Percentiles rank a stretch among this genome's conserved stretches.
phyloP scores from a whole-genome alignment of 2,888 invertebrate genomes.

The Zygaena filipendulae region DNA sequence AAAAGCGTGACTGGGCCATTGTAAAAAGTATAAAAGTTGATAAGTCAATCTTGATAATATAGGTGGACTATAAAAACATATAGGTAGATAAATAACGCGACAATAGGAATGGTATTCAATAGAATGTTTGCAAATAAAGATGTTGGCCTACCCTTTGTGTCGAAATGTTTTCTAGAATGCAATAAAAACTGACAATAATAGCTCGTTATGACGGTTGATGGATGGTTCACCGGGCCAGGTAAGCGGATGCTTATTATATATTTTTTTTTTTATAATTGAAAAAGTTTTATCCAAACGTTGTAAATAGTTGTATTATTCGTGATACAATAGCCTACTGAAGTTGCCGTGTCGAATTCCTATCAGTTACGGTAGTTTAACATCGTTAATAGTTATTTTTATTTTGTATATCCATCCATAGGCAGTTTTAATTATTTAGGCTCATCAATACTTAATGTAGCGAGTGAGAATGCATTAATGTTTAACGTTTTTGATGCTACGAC shows the following conservation, averaged over 20 bases:
- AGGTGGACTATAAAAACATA: slow-evolving; percentile 5
- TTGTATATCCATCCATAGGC: slow-evolving; percentile 33
- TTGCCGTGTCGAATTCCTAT: slow-evolving; percentile 55
- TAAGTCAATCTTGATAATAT: slow-evolving; percentile 24
- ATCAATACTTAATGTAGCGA: slow-evolving; percentile 56
- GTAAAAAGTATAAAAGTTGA: slow-evolving; percentile 15
- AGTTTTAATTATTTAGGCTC: slow-evolving; percentile 59
- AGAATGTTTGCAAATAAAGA: slow-evolving; percentile 61
- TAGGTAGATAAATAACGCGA: too few relatives aligned
- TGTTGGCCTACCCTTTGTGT: slow-evolving; percentile 34
- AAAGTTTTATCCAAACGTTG: slow-evolving; percentile 54
- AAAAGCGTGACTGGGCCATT: slow-evolving; percentile 9
- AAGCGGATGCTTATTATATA: slow-evolving; percentile 39
- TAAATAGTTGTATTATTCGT: slow-evolving; percentile 55
- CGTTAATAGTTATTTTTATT: slow-evolving; percentile 59
- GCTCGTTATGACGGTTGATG: slow-evolving; percentile 57
- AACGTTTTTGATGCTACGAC: slow-evolving; percentile 41
- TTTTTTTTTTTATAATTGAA: slow-evolving; percentile 27
- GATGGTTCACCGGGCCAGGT: slow-evolving; percentile 50
- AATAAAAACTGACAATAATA: slow-evolving; percentile 44
- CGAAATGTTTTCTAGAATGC: slow-evolving; percentile 31
- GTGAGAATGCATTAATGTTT: slow-evolving; percentile 45
- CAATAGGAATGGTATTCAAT: too few relatives aligned
- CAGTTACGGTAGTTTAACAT: slow-evolving; percentile 63
- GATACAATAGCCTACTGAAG: slow-evolving; percentile 46